These are phyloP conservation scores for Epinephelus fuscoguttatus DNA, from an alignment of 2,113 vertebrate species.

Conservation along the genomic window DNA sequence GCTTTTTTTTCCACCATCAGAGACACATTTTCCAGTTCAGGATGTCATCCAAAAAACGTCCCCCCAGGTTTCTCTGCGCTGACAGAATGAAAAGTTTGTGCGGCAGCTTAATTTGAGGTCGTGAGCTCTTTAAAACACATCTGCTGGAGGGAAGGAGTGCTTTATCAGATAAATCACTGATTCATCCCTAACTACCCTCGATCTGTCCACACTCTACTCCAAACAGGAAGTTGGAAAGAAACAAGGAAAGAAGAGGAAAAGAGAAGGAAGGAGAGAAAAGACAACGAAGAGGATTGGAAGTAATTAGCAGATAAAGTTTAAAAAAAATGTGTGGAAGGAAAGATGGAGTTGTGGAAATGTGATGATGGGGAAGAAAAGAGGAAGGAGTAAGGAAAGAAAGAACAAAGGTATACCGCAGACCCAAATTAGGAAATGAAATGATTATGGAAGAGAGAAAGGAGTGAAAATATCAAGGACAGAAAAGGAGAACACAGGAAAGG, in stretches of 20 bases:
- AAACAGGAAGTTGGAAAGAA: too few species aligned
- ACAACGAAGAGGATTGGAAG: too few species aligned
- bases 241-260: not conserved
- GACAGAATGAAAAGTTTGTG: not conserved
- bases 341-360: not conserved
- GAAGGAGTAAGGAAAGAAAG: not conserved
- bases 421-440: not conserved
- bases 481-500: not conserved
- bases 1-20: not conserved
- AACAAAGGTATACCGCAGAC: too few species aligned
- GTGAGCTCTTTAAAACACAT: not conserved
- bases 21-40: slow-evolving; percentile 3
- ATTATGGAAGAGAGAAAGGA: not conserved
- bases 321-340: not conserved
- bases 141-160: not conserved
- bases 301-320: not conserved
- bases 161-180: not conserved
- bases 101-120: slow-evolving; percentile 24
- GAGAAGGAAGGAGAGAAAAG: not conserved
- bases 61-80: not conserved
- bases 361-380: too few species aligned
- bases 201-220: too few species aligned
- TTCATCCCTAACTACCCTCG: not conserved
- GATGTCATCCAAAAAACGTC: not conserved
- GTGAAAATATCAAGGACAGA: too few species aligned